Conservation (phyloP, 35 echinoderm and acorn worm genomes). For the Anneissia japonica region DNA sequence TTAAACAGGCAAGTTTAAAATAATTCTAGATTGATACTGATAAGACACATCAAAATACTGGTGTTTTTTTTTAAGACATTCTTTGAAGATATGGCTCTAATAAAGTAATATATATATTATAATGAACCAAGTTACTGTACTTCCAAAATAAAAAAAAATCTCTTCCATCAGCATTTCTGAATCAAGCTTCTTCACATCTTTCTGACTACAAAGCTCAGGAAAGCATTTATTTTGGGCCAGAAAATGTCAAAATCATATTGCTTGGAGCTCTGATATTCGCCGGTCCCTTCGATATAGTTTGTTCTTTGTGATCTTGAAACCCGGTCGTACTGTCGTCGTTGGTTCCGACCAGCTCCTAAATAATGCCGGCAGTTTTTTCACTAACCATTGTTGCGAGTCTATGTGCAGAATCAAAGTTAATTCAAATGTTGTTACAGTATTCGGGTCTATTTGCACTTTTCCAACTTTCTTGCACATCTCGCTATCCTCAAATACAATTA, state of each 20-base stretch:
- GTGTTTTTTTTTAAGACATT: too few species aligned
- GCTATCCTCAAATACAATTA: constrained; percentile 71
- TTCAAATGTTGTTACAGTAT: constrained; percentile 94
- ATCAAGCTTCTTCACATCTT: too few species aligned
- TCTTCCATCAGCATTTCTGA: too few species aligned
- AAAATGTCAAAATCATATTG: constrained; percentile 20
- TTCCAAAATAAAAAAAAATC: too few species aligned
- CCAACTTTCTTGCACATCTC: constrained; percentile 65
- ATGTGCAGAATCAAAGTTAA: constrained; percentile 59
- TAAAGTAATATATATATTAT: too few species aligned
- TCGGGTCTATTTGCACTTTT: constrained; percentile 68
- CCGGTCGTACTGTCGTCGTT: constrained; percentile 57
- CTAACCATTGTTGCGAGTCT: constrained; percentile 58
- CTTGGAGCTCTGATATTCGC: constrained; percentile 33
- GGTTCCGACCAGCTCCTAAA: constrained; percentile 58
- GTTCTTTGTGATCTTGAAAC: constrained; percentile 85
- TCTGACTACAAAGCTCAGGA: too few species aligned
- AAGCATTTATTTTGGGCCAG: too few species aligned
- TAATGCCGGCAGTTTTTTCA: constrained; percentile 63
- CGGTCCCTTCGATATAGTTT: constrained; percentile 85
- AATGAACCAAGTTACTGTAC: too few species aligned
- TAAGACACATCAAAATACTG: too few species aligned
- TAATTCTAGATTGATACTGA: too few species aligned
- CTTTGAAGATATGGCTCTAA: too few species aligned
- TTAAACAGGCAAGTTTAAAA: too few species aligned